phyloP scores from a whole-genome alignment of 2,888 invertebrate species.

The Phengaris alcon region DNA sequence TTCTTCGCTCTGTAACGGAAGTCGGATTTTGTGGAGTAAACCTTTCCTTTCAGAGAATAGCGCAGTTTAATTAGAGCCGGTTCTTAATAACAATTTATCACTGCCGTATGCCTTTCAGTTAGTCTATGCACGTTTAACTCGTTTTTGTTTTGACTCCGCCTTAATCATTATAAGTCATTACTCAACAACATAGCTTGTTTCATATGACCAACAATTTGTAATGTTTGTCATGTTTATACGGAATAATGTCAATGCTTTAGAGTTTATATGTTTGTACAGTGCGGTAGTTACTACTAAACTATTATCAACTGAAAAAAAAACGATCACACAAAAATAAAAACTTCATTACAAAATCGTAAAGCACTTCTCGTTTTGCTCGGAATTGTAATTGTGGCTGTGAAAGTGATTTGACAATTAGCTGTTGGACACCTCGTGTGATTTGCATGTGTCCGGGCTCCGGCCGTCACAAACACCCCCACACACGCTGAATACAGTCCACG shows the following conservation, averaged over 20 bases:
- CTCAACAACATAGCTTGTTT: conserved; percentile 7
- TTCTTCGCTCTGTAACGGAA: background rate
- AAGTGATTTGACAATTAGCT: conserved; percentile 13
- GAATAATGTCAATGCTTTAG: too few relatives aligned
- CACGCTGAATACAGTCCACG: background rate
- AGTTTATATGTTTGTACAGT: too few relatives aligned
- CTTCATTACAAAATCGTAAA: background rate
- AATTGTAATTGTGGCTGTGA: background rate
- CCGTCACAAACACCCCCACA: conserved; percentile 1
- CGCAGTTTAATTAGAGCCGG: conserved; percentile 17
- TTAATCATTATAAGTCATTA: conserved; percentile 1
- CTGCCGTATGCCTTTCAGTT: conserved; percentile 22
- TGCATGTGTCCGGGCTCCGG: conserved; percentile 16
- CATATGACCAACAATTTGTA: background rate
- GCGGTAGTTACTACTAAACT: too few relatives aligned
- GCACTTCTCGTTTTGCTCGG: background rate
- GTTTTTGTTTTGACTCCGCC: conserved; percentile 21
- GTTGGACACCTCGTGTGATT: conserved; percentile 18
- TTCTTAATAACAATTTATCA: conserved; percentile 20
- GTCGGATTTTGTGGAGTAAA: background rate
- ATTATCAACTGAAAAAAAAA: too few relatives aligned
- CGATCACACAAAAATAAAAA: background rate
- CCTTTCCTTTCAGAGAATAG: background rate
- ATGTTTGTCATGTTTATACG: background rate
- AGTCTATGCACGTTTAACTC: conserved; percentile 20